Conservation (phyloP, 1,140 invertebrate genomes). For the Leptinotarsa defecta region DNA sequence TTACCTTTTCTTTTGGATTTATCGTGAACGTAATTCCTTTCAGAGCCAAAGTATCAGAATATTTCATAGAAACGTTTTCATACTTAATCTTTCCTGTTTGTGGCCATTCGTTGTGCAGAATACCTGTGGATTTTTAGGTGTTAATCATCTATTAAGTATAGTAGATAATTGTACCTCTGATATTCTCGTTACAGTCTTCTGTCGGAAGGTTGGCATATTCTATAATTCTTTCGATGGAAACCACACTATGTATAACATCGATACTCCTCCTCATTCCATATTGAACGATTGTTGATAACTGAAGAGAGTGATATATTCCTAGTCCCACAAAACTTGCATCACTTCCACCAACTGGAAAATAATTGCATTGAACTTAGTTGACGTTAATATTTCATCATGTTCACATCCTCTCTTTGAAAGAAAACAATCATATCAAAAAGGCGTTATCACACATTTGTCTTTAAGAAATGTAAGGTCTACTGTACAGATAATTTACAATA, state of each 20-base stretch:
- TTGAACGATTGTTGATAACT: background rate
- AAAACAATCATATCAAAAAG: too few species aligned
- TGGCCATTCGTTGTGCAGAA: background rate
- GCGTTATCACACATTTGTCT: too few species aligned
- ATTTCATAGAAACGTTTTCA: background rate
- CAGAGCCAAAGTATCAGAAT: background rate
- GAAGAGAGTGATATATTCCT: background rate
- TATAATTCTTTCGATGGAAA: constrained; percentile 61
- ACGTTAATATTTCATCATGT: background rate
- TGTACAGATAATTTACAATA: too few species aligned
- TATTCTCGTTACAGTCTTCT: constrained; percentile 46
- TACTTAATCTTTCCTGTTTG: background rate
- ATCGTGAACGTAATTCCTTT: background rate
- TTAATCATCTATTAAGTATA: background rate
- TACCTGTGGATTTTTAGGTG: background rate
- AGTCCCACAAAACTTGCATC: background rate
- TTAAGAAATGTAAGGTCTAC: too few species aligned
- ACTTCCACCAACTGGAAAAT: constrained; percentile 52
- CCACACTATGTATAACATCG: background rate
- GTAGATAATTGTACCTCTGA: background rate
- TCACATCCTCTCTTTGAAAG: too few species aligned
- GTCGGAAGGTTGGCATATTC: constrained; percentile 72
- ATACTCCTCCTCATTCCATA: background rate
- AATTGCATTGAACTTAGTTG: background rate
- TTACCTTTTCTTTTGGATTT: constrained; percentile 6